Percentiles rank a stretch among this genome's conserved stretches.
phyloP scores from a whole-genome alignment of 2,797 vertebrate genomes.

The Thunnus albacares region DNA sequence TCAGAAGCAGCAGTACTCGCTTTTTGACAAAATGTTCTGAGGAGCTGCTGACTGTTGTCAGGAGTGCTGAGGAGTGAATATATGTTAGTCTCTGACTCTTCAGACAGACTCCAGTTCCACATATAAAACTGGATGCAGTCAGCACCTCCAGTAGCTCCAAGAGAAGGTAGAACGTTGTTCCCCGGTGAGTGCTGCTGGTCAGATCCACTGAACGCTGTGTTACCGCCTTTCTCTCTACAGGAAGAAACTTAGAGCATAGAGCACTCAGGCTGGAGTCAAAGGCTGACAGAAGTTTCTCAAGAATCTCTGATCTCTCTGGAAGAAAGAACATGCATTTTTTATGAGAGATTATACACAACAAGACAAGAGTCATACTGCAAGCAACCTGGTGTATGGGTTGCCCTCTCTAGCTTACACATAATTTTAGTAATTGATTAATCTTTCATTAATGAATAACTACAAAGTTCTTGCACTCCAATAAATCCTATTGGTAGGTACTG shows the following conservation, averaged over 20 bases:
- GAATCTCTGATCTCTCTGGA: slow-evolving; percentile 73
- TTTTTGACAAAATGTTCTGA: slow-evolving; percentile 86
- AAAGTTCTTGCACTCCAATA: too few species aligned
- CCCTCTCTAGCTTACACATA: background rate
- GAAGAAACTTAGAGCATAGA: slow-evolving; percentile 82
- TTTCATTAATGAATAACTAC: background rate
- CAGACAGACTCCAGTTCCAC: slow-evolving; percentile 53
- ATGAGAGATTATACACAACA: background rate
- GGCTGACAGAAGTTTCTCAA: slow-evolving; percentile 82
- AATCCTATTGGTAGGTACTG: too few species aligned
- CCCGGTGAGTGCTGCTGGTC: slow-evolving; percentile 29
- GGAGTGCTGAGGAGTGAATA: slow-evolving; percentile 74
- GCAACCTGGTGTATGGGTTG: background rate
- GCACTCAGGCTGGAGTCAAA: slow-evolving; percentile 84
- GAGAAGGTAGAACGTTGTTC: slow-evolving; percentile 80
- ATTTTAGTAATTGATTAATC: background rate
- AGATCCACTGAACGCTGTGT: slow-evolving; percentile 11
- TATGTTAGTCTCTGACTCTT: slow-evolving; percentile 85
- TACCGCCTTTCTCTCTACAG: background rate
- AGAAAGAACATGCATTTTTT: background rate
- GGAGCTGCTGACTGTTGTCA: slow-evolving; percentile 70
- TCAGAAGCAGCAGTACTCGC: slow-evolving; percentile 88
- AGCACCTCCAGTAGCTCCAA: slow-evolving; percentile 91
- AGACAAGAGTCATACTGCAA: background rate
- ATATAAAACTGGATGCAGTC: slow-evolving; percentile 76